Evolutionary conservation across 2,113 vertebrate genomes (phyloP), one percentile per base, ranked within the genome.

Genomic region (Engraulis encrasicolus): DNA sequence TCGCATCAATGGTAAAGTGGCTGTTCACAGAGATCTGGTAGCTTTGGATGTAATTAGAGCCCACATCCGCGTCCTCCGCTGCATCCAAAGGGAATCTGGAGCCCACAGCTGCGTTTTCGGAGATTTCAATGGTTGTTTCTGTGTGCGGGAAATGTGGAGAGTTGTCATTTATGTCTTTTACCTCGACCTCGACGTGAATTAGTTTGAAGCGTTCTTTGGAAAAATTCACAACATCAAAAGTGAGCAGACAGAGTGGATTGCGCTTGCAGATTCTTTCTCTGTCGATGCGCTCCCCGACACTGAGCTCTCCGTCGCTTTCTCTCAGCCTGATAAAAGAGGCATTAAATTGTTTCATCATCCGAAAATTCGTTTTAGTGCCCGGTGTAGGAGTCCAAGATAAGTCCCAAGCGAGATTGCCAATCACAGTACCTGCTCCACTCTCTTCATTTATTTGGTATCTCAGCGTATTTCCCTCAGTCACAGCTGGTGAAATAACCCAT

Each of bases 271-370:
- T 92, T 83, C 90, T 91, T 88, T 99, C 98, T 1, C 98, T 94
- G 94, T 99, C 98, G 87, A 99, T 94, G 79, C 97, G 95, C 77
- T 98, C 96, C 6, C 96, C 97, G 80, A 98, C 94, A 84, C 92
- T 95, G 85, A 99, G 96, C 90, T 97, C 96, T 82, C 98, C 98
- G 87, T 99, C 97, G 87, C 95, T 96, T 89, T 98, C 98, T 81
- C 98, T 92, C 58, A 99, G 96, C 81, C 95, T 92, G 81, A 99
- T 94, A 91, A 98, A 95, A 17, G 98, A 98, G 87, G 95, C 96
- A 89, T 99, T 98, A 93, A 97, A 96, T 91, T 97, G 97, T 91
- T 96, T 96, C 97, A 99, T 97, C 94, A 98, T 95, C 88, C 97
- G 96, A 92, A 99, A 99, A 92, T 74, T 74, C 66, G 66, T 74